These are phyloP conservation scores for Drosophila lacicola DNA, from an alignment of 2,888 invertebrate species.

Conservation along the genomic window DNA sequence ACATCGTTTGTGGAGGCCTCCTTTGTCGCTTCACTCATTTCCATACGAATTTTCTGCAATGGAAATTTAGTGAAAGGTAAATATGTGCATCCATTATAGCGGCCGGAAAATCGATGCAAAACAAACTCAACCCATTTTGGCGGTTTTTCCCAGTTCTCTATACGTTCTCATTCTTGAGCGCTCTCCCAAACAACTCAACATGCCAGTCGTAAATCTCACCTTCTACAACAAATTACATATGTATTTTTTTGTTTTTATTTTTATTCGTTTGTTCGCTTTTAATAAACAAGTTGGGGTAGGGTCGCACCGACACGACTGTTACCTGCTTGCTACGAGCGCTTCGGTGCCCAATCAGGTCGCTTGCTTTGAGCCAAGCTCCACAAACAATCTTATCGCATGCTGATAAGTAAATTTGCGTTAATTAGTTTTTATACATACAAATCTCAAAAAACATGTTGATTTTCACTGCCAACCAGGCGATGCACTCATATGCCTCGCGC, in stretches of 20 bases:
- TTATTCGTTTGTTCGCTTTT: constrained; percentile 78
- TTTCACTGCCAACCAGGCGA: constrained; percentile 26
- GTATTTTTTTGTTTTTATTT: constrained; percentile 80
- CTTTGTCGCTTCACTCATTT: constrained; percentile 61
- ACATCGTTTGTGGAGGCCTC: constrained; percentile 31
- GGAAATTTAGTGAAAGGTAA: constrained; percentile 23
- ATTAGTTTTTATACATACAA: constrained; percentile 3
- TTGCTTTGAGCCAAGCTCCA: not conserved
- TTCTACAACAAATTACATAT: constrained; percentile 67
- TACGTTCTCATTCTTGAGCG: constrained; percentile 62
- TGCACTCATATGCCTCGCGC: constrained; percentile 55
- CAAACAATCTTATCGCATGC: constrained; percentile 22
- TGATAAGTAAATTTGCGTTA: constrained; percentile 24
- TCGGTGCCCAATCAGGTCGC: not conserved
- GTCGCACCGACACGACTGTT: constrained; percentile 53
- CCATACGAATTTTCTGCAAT: constrained; percentile 40
- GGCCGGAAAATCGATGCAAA: constrained; percentile 75
- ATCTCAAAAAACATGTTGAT: constrained; percentile 29
- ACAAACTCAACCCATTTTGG: constrained; percentile 75
- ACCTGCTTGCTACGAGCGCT: constrained; percentile 37
- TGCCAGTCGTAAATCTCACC: constrained; percentile 67
- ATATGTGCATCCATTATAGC: constrained; percentile 28
- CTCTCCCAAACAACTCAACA: constrained; percentile 55
- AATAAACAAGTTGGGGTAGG: constrained; percentile 71
- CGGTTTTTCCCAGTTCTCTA: constrained; percentile 70